Evolutionary conservation across 2,113 vertebrate genomes (phyloP), one percentile per base, ranked within the genome.

Genomic region (Recurvirostra avosetta): DNA sequence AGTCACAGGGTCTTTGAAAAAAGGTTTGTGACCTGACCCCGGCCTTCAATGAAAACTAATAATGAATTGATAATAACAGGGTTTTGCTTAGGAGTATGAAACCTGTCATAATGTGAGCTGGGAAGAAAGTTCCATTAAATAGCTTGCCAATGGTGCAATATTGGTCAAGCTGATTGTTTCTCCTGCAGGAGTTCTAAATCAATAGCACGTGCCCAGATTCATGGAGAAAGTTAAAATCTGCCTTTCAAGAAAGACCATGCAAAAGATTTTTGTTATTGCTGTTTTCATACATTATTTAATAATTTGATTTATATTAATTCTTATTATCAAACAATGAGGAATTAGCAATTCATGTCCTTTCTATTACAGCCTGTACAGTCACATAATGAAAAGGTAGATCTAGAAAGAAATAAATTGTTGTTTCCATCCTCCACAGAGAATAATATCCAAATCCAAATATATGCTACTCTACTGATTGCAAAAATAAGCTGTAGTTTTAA

Each of bases 31-130:
- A 88, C 45, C 61, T 88, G 68, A 91, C 72, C 34, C 1, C 5
- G 73, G 29, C n/a, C 56, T 92, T 86, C 74, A 75, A 38, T 84
- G 52, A 73, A 95, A 94, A 66, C 27, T 81, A 80, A 93, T 93
- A 94, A 95, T 56, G 47, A 90, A 82, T 79, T 91, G 84, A 90
- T 88, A 94, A 92, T 49, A 91, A 73, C 2, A 12, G 40, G 11
- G 38, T 74, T 88, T 74, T 95, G 66, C 76, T 83, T 81, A 43
- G 72, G 38, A 91, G 29, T 55, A 71, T 36, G 18, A 91, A 63
- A 79, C 27, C 78, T 92, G 85, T 88, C 94, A 94, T 70, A 82
- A 75, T 18, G 34, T 5, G 20, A 56, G 40, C 80, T 88, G 47
- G 45, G 78, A 93, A 78, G 49, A 90, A 82, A 84, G 59, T 45